Percentiles rank a stretch among this genome's conserved stretches.
These are phyloP conservation scores for Lindbergichthys nudifrons DNA, from an alignment of 2,797 vertebrate genomes.

Conservation along the genomic window DNA sequence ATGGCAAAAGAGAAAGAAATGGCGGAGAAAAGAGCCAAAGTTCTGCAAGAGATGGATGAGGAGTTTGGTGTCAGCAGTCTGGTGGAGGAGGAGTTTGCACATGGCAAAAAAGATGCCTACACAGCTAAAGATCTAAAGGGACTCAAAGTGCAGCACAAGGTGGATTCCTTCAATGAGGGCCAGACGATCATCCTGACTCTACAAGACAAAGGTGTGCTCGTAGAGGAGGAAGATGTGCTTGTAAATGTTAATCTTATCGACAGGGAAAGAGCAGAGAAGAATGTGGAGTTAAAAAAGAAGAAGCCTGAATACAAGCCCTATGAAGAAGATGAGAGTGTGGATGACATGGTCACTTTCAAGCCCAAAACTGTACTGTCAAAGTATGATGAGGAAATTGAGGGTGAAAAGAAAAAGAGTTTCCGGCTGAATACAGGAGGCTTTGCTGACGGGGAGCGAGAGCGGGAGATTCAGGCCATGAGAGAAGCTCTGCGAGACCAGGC, in stretches of 20 bases:
- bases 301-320: constrained; percentile 93
- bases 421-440: constrained; percentile 85
- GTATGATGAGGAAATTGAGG: constrained; percentile 94
- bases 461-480: constrained; percentile 89
- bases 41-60: constrained; percentile 94
- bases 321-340: constrained; percentile 90
- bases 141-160: constrained; percentile 92
- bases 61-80: constrained; percentile 94
- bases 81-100: constrained; percentile 92
- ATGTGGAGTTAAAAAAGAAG: constrained; percentile 93
- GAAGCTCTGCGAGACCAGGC: constrained; percentile 87
- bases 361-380: constrained; percentile 87
- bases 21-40: constrained; percentile 93
- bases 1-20: constrained; percentile 91
- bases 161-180: constrained; percentile 91
- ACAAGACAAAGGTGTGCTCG: constrained; percentile 93
- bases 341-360: constrained; percentile 89
- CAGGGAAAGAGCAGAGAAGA: constrained; percentile 92
- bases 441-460: constrained; percentile 87
- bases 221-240: constrained; percentile 89
- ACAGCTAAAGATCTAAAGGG: constrained; percentile 89
- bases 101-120: constrained; percentile 85
- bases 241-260: constrained; percentile 92
- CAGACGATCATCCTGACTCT: constrained; percentile 90
- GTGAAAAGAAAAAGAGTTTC: constrained; percentile 92